Conservation (phyloP, 2,888 invertebrate species). For the Leptinotarsa juncta region DNA sequence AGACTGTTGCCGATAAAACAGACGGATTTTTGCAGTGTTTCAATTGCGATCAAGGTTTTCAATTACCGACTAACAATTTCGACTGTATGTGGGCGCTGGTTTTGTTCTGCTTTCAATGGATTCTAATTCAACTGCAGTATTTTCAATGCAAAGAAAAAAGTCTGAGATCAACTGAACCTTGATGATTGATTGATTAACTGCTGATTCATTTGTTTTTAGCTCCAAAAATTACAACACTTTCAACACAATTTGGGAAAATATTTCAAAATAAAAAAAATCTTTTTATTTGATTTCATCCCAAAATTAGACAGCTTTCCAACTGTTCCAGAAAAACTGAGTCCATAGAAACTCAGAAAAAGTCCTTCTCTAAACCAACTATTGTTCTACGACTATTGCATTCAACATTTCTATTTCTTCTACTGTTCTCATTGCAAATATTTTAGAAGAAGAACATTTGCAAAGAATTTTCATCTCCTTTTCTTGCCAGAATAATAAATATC, state of each 20-base stretch:
- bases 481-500: too few species aligned
- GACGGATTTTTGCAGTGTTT: not conserved
- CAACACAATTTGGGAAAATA: not conserved
- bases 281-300: too few species aligned
- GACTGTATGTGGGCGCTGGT: not conserved
- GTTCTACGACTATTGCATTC: too few species aligned
- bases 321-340: too few species aligned
- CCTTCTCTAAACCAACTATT: too few species aligned
- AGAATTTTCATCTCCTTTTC: too few species aligned
- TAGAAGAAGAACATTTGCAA: too few species aligned
- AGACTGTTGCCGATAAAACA: not conserved
- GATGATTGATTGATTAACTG: not conserved
- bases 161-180: not conserved
- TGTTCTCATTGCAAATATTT: too few species aligned
- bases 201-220: not conserved
- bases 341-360: too few species aligned
- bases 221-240: not conserved
- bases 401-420: too few species aligned
- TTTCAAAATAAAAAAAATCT: too few species aligned
- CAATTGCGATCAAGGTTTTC: conserved; percentile 8
- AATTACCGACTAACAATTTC: not conserved
- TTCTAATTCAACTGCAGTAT: not conserved
- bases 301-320: too few species aligned
- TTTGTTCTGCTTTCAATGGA: not conserved
- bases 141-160: conserved; percentile 1